A percentile compares a stretch with the other conserved stretches of the same genome.
These are phyloP conservation scores for Gryon sp. DNA, from an alignment of 1,140 invertebrate species.

Conservation along the genomic window DNA sequence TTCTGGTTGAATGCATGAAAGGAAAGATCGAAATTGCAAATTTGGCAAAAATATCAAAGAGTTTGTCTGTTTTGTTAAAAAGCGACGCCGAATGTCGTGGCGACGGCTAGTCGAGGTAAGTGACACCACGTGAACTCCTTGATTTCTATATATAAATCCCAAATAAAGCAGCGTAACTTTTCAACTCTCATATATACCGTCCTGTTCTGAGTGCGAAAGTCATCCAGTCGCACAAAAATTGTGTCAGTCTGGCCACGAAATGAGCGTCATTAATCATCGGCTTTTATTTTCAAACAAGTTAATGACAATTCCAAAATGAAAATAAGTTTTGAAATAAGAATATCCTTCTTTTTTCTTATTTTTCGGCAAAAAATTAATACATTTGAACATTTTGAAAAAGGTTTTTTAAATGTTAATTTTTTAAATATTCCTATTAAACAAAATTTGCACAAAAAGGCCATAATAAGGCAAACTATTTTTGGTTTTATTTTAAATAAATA, in stretches of 20 bases:
- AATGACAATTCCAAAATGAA: constrained; percentile 2
- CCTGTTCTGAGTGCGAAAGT: constrained; percentile 17
- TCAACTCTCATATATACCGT: constrained; percentile 64
- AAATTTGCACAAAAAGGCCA: too few species aligned
- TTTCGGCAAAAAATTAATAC: too few species aligned
- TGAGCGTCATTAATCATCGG: constrained; percentile 31
- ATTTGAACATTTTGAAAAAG: too few species aligned
- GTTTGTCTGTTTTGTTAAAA: constrained; percentile 64
- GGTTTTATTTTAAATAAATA: too few species aligned
- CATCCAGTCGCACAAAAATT: constrained; percentile 30
- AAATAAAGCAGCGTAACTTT: constrained; percentile 77
- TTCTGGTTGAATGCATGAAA: too few species aligned
- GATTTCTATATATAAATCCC: constrained; percentile 78
- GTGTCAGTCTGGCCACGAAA: constrained; percentile 24
- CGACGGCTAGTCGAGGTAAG: constrained; percentile 70
- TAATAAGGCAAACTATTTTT: too few species aligned
- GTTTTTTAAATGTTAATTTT: too few species aligned
- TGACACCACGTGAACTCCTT: constrained; percentile 76
- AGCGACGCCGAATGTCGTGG: constrained; percentile 44
- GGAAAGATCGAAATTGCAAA: constrained; percentile 12
- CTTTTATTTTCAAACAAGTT: constrained; percentile 29
- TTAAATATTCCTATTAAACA: too few species aligned
- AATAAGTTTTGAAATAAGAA: not conserved
- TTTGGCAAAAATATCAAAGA: constrained; percentile 6
- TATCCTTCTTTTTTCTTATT: too few species aligned